Evolutionary conservation across 2,888 invertebrate genomes (phyloP).

Genomic region (Microctonus hyperodae): DNA sequence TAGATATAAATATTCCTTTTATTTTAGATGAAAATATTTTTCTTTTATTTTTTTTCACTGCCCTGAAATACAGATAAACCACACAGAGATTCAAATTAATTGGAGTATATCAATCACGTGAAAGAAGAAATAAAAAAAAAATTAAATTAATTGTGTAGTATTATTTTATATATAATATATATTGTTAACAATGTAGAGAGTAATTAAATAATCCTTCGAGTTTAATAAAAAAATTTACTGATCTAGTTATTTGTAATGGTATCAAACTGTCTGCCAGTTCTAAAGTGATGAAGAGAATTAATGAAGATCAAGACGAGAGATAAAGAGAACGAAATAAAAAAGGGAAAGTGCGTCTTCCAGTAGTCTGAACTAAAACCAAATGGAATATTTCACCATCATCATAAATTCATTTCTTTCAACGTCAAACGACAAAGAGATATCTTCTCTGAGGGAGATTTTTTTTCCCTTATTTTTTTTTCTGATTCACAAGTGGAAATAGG

Average conservation of each 20-base stretch:
- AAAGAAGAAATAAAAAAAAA: not conserved
- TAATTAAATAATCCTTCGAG: not conserved
- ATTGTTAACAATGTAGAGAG: not conserved
- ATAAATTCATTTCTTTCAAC: slow-evolving; percentile 1
- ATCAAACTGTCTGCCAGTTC: not conserved
- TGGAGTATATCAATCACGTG: not conserved
- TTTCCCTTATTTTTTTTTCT: not conserved
- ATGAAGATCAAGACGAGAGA: not conserved
- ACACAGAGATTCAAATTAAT: not conserved
- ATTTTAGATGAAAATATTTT: not conserved
- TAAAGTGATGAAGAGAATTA: not conserved
- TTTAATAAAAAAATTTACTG: not conserved
- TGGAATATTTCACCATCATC: not conserved
- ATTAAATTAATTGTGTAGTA: not conserved
- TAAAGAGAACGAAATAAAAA: not conserved
- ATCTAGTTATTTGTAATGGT: not conserved
- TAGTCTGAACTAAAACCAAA: not conserved
- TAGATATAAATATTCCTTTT: not conserved
- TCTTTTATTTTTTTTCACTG: not conserved
- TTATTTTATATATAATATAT: not conserved
- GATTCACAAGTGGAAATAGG: not conserved
- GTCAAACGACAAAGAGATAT: slow-evolving; percentile 11
- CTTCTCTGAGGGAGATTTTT: not conserved
- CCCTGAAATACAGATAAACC: not conserved
- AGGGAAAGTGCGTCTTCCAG: not conserved